A percentile compares a stretch with the other conserved stretches of the same genome.
Conservation (phyloP, 2,113 vertebrate genomes). For the Datnioides undecimradiatus region DNA sequence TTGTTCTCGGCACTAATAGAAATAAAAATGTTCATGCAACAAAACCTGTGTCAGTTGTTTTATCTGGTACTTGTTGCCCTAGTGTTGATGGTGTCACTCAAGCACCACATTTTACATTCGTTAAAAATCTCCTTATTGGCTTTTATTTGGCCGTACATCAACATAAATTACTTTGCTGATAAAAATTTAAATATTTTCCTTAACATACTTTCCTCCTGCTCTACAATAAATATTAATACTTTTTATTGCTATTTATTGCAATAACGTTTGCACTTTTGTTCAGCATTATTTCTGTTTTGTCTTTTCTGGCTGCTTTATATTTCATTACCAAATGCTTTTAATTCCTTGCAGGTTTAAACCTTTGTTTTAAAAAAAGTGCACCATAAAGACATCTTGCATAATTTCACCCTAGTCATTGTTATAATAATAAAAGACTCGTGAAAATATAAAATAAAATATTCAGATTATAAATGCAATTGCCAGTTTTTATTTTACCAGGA, state of each 20-base stretch:
- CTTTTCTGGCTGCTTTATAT: not conserved
- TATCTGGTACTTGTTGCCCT: not conserved
- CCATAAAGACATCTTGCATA: not conserved
- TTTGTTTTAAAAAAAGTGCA: not conserved
- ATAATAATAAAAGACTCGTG: not conserved
- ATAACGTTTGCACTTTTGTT: not conserved
- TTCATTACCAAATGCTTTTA: not conserved
- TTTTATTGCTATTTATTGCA: no score
- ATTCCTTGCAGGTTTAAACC: not conserved
- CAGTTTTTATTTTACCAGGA: not conserved
- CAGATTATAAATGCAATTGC: not conserved
- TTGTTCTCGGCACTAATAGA: constrained; percentile 64
- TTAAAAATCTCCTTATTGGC: not conserved
- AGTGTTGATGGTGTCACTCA: not conserved
- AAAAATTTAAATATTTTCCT: no score
- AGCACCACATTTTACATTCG: no score
- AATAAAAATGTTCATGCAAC: constrained; percentile 74
- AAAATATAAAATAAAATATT: not conserved
- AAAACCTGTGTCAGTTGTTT: constrained; percentile 21
- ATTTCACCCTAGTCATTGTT: not conserved
- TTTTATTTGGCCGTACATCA: no score
- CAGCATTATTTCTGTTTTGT: not conserved
- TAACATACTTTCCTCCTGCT: no score
- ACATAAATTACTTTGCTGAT: no score
- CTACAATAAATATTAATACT: no score